A percentile compares a stretch with the other conserved stretches of the same genome.
Evolutionary conservation across 2,113 vertebrate genomes (phyloP).

Genomic region (Callaeas wilsoni): DNA sequence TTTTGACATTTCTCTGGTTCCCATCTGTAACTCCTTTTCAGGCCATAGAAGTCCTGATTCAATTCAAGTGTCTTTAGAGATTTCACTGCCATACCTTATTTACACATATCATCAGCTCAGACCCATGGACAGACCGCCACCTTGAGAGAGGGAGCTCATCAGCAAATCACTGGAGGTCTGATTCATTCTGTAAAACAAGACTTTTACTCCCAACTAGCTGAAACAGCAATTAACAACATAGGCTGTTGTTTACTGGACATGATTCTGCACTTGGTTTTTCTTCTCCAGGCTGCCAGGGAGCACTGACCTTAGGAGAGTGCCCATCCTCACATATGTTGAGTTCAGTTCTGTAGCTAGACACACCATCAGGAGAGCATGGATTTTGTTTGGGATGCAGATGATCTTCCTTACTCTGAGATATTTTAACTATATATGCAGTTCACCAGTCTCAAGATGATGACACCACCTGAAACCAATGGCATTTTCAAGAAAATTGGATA

Average conservation of each 20-base stretch:
- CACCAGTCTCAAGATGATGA: background rate
- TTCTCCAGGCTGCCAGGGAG: background rate
- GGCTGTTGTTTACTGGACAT: background rate
- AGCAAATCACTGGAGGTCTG: background rate
- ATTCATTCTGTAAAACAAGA: background rate
- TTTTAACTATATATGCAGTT: background rate
- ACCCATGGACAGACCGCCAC: background rate
- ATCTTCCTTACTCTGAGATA: background rate
- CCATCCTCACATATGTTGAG: background rate
- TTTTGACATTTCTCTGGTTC: background rate
- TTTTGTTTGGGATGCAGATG: background rate
- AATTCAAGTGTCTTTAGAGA: background rate
- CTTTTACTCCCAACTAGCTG: background rate
- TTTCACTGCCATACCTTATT: background rate
- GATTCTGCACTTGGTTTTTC: background rate
- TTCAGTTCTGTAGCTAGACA: background rate
- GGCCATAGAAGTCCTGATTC: background rate
- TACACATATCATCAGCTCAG: background rate
- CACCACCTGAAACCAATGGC: background rate
- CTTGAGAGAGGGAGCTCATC: background rate
- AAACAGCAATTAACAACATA: background rate
- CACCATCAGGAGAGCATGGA: background rate
- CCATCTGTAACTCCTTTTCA: background rate
- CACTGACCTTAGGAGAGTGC: rapidly evolving
- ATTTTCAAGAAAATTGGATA: background rate